phyloP scores from a whole-genome alignment of 2,888 invertebrate species.

The Meloe dianella region DNA sequence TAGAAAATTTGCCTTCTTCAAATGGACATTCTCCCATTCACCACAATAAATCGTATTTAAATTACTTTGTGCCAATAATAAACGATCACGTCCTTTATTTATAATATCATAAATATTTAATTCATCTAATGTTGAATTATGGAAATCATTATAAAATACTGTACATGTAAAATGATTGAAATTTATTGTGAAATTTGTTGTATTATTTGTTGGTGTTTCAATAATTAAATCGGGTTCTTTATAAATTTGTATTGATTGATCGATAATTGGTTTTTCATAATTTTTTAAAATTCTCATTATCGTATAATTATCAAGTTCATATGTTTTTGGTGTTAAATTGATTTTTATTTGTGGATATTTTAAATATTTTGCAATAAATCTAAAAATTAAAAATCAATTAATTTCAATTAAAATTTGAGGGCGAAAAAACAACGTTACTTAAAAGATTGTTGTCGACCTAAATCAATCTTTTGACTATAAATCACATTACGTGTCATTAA shows the following conservation, averaged over 20 bases:
- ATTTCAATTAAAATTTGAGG: conserved; percentile 37
- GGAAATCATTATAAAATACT: conserved; percentile 22
- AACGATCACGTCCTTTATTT: conserved; percentile 25
- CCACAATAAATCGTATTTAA: conserved; percentile 18
- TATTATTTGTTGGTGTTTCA: neutral
- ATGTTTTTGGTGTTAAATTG: conserved; percentile 15
- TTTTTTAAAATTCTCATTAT: conserved; percentile 15
- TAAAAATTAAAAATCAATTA: conserved; percentile 26
- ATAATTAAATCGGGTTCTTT: conserved; percentile 2
- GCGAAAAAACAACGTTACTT: no score
- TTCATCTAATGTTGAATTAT: conserved; percentile 17
- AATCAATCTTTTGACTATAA: conserved; percentile 42
- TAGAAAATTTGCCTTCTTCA: conserved; percentile 1
- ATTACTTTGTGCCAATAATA: conserved; percentile 26
- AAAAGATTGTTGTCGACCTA: conserved; percentile 45
- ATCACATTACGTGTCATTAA: conserved; percentile 42
- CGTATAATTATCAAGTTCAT: conserved; percentile 17
- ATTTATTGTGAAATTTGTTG: neutral
- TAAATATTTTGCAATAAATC: conserved; percentile 41
- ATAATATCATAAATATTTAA: conserved; percentile 29
- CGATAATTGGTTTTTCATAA: conserved; percentile 14
- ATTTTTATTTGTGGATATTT: conserved; percentile 13
- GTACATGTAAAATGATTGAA: conserved; percentile 16
- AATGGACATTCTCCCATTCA: conserved; percentile 26
- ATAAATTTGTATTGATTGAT: neutral